phyloP scores from a whole-genome alignment of 2,113 vertebrate species.

The Recurvirostra avosetta region DNA sequence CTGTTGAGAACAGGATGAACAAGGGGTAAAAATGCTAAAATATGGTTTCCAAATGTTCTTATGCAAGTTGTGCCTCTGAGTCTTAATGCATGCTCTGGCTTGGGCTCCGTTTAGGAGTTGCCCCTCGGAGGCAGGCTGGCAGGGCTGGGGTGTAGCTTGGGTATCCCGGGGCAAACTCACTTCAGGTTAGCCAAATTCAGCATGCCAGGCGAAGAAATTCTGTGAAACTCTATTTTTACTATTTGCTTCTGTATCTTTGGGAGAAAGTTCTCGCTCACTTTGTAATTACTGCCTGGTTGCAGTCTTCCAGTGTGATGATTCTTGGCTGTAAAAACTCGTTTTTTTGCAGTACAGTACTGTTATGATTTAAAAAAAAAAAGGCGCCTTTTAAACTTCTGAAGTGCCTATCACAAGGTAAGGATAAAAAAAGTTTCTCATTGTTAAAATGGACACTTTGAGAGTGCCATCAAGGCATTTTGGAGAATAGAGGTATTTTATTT shows the following conservation, averaged over 20 bases:
- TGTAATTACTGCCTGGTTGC: conserved; percentile 28
- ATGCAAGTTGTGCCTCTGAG: neutral
- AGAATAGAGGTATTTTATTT: conserved; percentile 74
- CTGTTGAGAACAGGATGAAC: neutral
- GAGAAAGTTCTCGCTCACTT: conserved; percentile 14
- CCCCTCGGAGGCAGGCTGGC: neutral
- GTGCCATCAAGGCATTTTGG: conserved; percentile 67
- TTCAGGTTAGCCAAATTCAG: neutral
- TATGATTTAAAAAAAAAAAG: neutral
- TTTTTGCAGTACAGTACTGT: neutral
- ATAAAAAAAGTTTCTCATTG: conserved; percentile 53
- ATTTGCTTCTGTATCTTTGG: neutral
- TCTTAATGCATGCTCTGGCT: neutral
- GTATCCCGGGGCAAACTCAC: neutral
- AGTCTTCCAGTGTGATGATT: conserved; percentile 10
- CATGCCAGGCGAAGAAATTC: neutral
- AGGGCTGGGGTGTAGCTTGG: neutral
- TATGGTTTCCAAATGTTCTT: conserved; percentile 9
- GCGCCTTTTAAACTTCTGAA: neutral
- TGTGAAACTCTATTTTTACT: conserved; percentile 10
- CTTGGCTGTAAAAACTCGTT: neutral
- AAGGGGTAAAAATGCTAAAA: neutral
- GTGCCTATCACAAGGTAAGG: conserved; percentile 7
- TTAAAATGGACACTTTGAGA: conserved; percentile 60
- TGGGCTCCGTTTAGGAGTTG: neutral